Base-by-base conservation (phyloP, 2,888 invertebrate genomes). In the Podabrus alpinus region DNA sequence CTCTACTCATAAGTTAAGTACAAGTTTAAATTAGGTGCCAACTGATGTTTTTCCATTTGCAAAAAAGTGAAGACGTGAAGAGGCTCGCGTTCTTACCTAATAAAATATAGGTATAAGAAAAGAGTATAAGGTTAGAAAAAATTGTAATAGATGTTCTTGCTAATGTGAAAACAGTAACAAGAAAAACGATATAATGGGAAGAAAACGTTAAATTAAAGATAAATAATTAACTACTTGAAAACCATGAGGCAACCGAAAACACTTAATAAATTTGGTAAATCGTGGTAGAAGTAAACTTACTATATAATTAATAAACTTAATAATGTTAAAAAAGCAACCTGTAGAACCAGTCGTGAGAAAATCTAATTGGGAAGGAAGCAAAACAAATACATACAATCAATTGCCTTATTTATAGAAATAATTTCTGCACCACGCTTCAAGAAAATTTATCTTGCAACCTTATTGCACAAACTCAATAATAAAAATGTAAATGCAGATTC, bases 291-390 rank as follows among this genome's bases (percentile, higher is more conserved):
- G 74, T 73, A 73, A 71, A 64, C 69, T 75, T 76, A 76, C 73
- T 74, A 77, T 80, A 78, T 80, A 80, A 80, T 80, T 80, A 80
- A 80, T 80, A 80, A 80, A 80, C 78, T 79, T 78, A 79, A 78
- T 80, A 78, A 78, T 76, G 77, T 77, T 71, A 71, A 74, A 75
- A 80, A 72, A 71, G 61, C 75, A 76, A 76, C 77, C 76, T 76
- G 76, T 73, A 61, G 71, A 74, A 71, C 68, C 68, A 75, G 72
- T 75, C 75, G 75, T 75, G 72, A 69, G 72, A 60, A 72, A 75
- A 72, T 71, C 75, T 72, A 75, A 75, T 75, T 75, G 75, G 72
- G 68, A 75, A 75, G 69, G 69, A 75, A 72, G 59, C 69, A 72
- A 71, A 75, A 75, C 69, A 75, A 72, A 72, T 72, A 64, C 19